Evolutionary conservation across 2,113 vertebrate genomes (phyloP).

Genomic region (Percina caprodes): DNA sequence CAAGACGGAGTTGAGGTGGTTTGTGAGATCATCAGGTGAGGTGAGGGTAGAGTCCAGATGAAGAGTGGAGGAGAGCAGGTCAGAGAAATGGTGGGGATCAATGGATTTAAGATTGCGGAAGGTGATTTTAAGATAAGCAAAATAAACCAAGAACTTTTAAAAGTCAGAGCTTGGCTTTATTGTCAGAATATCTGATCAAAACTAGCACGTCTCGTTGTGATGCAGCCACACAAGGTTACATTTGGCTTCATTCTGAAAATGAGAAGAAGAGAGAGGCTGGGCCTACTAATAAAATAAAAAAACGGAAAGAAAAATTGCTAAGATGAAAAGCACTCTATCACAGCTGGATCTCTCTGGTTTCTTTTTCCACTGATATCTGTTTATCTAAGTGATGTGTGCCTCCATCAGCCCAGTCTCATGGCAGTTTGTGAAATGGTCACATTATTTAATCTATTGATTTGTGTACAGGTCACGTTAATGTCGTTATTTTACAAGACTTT

Average conservation of each 20-base stretch:
- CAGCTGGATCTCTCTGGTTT: neutral
- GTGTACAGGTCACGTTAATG: no score
- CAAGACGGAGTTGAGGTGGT: no score
- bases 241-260: slow-evolving; percentile 5
- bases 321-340: neutral
- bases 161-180: slow-evolving; percentile 7
- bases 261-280: neutral
- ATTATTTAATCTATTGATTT: no score
- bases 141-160: neutral
- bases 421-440: no score
- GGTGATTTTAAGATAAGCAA: no score
- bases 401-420: neutral
- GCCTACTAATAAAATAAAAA: slow-evolving; percentile 38
- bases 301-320: slow-evolving; percentile 2
- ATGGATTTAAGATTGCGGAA: no score
- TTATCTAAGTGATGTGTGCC: neutral
- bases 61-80: no score
- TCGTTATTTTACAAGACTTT: no score
- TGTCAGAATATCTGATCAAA: slow-evolving; percentile 19
- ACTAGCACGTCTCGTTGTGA: neutral
- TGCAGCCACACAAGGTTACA: slow-evolving; percentile 13
- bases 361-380: neutral
- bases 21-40: no score
- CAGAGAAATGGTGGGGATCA: no score
- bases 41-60: no score